A percentile compares a stretch with the other conserved stretches of the same genome.
Evolutionary conservation across 1,140 invertebrate species (phyloP).

Genomic region (Lineus longissimus): DNA sequence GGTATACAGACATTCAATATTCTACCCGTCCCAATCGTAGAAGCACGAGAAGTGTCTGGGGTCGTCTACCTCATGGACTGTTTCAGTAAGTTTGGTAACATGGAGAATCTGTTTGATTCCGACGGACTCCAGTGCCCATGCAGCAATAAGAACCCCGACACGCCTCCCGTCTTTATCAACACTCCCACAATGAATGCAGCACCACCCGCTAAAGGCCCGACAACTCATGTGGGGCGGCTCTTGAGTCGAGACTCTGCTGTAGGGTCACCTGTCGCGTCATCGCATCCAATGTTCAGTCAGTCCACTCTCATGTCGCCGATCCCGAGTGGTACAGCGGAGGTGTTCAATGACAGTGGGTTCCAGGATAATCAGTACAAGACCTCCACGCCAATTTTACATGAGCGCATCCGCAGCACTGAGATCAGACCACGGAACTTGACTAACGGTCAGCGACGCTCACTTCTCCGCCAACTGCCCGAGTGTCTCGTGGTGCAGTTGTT

Average conservation of each 20-base stretch:
- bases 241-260: slow-evolving; percentile 24
- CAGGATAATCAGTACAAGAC: slow-evolving; percentile 44
- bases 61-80: slow-evolving; percentile 43
- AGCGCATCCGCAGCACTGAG: neutral
- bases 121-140: slow-evolving; percentile 27
- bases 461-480: slow-evolving; percentile 45
- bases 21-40: slow-evolving; percentile 44
- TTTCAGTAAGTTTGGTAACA: slow-evolving; percentile 44
- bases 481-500: slow-evolving; percentile 49
- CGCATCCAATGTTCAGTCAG: neutral
- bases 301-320: slow-evolving; percentile 35
- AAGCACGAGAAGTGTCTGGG: slow-evolving; percentile 30
- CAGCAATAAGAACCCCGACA: neutral
- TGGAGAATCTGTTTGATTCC: slow-evolving; percentile 38
- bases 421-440: slow-evolving; percentile 13
- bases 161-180: neutral
- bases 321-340: slow-evolving; percentile 20
- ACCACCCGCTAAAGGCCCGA: neutral
- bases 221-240: neutral
- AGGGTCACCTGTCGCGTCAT: slow-evolving; percentile 6
- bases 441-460: slow-evolving; percentile 38
- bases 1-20: slow-evolving; percentile 47
- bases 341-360: slow-evolving; percentile 40
- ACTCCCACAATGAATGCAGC: neutral
- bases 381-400: slow-evolving; percentile 38